phyloP scores from a whole-genome alignment of 2,113 vertebrate species.

The Dipodomys ordii region DNA sequence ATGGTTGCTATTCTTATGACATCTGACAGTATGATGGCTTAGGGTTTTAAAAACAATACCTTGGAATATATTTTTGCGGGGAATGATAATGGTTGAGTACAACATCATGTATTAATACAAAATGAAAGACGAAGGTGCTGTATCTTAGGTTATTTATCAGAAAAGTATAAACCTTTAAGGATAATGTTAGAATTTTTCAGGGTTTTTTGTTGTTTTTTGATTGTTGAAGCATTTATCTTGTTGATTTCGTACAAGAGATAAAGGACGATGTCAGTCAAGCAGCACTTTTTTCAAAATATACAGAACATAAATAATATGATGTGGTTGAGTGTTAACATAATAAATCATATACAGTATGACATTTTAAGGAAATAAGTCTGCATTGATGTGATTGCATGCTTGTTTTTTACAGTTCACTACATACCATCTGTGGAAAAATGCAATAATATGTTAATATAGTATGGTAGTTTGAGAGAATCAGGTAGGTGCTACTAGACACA shows the following conservation, averaged over 20 bases:
- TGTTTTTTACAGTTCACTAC: constrained; percentile 90
- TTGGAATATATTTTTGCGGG: constrained; percentile 86
- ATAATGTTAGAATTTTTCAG: constrained; percentile 86
- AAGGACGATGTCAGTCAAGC: constrained; percentile 89
- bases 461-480: constrained; percentile 91
- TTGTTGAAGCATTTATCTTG: constrained; percentile 88
- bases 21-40: constrained; percentile 87
- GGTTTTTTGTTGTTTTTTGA: constrained; percentile 80
- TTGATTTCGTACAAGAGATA: constrained; percentile 88
- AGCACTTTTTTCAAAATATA: constrained; percentile 91
- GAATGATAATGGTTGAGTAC: constrained; percentile 84
- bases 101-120: constrained; percentile 86
- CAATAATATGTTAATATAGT: constrained; percentile 93
- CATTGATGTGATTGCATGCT: constrained; percentile 94
- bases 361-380: constrained; percentile 93
- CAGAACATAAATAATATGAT: constrained; percentile 92
- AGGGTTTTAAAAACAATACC: constrained; percentile 84
- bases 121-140: constrained; percentile 88
- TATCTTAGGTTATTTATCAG: constrained; percentile 89
- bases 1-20: constrained; percentile 83
- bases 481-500: constrained; percentile 92
- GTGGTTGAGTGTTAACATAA: constrained; percentile 93
- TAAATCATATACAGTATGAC: constrained; percentile 93
- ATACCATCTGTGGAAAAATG: constrained; percentile 92
- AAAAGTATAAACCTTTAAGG: constrained; percentile 88